These are phyloP conservation scores for Sminthurinus signatus DNA, from an alignment of 1,140 invertebrate genomes.

Conservation along the genomic window DNA sequence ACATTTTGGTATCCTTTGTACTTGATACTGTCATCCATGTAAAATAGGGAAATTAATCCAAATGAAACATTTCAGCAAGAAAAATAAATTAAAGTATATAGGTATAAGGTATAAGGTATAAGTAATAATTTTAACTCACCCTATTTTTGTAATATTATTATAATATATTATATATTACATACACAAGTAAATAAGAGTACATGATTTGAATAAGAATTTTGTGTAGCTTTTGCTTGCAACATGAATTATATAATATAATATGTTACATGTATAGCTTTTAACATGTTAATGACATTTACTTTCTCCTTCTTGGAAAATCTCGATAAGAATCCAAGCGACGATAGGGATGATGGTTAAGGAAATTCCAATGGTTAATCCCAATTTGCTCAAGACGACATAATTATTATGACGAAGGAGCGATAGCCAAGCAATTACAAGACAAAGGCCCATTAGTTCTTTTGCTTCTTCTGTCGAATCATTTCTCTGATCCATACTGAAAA, in stretches of 20 bases:
- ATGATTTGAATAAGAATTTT: not conserved
- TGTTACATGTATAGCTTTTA: not conserved
- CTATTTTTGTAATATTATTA: too few species aligned
- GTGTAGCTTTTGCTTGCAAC: not conserved
- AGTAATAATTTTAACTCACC: too few species aligned
- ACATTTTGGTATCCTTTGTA: too few species aligned
- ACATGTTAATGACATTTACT: not conserved
- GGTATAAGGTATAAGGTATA: too few species aligned
- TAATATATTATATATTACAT: too few species aligned
- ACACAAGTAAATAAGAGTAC: not conserved
- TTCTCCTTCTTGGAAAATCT: slow-evolving; percentile 18
- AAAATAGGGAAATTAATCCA: too few species aligned
- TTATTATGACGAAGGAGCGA: slow-evolving; percentile 20
- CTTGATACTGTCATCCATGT: too few species aligned
- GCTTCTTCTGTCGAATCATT: slow-evolving; percentile 24
- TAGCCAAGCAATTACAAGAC: slow-evolving; percentile 27
- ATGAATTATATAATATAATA: not conserved
- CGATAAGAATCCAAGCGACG: slow-evolving; percentile 29
- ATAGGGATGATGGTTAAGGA: slow-evolving; percentile 22
- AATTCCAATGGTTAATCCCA: slow-evolving; percentile 15
- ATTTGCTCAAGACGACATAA: slow-evolving; percentile 14
- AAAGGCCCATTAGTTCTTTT: slow-evolving; percentile 35
- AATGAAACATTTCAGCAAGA: too few species aligned
- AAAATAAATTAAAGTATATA: too few species aligned
- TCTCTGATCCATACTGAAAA: not conserved